Base-by-base conservation (phyloP, 2,113 vertebrate genomes). In the Hyla sarda region DNA sequence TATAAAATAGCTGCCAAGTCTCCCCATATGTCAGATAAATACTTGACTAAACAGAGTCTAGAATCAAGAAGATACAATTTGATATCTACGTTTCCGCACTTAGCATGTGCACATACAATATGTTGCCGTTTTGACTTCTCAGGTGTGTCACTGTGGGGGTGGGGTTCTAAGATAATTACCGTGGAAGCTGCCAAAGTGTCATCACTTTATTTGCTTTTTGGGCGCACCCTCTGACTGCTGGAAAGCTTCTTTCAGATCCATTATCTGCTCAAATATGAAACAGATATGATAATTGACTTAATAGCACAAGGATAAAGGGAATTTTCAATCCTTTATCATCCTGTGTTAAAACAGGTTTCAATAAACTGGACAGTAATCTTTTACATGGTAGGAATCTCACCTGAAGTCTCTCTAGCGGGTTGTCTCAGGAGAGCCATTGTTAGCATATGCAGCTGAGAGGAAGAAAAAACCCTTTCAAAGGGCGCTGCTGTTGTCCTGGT, bases 241-340 rank as follows among this genome's bases (percentile, higher is more conserved):
- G 52, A n/a, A 25, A 62, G 13, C 52, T 60, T 41, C 30, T n/a
- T 79, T 41, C 21, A 80, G 21, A 80, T n/a, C 23, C 58, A 23
- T 62, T 14, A 80, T 45, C 54, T 79, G 3, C n/a, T 76, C 52
- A 30, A 76, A 76, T 76, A 76, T 19, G 48, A 45, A 62, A 56
- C 56, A 37, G n/a, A 62, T 80, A 34, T 25, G 56, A 80, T 80
- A 21, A 80, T 80, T 80, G 54, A 62, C 12, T 62, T 80, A 62
- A 76, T 76, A 19, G 45, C 47, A 50, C 13, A 52, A 28, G 28
- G 48, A 76, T 17, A 21, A 76, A 52, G 45, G 32, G 52, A 52
- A 13, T 3, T n/a, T n/a, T n/a, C n/a, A n/a, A n/a, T n/a, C 13
- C 65, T 34, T 69, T 69, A 69, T 69, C 65, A 50, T 28, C 11